phyloP scores from a whole-genome alignment of 2,797 vertebrate species.

The Enteromius treurensis region DNA sequence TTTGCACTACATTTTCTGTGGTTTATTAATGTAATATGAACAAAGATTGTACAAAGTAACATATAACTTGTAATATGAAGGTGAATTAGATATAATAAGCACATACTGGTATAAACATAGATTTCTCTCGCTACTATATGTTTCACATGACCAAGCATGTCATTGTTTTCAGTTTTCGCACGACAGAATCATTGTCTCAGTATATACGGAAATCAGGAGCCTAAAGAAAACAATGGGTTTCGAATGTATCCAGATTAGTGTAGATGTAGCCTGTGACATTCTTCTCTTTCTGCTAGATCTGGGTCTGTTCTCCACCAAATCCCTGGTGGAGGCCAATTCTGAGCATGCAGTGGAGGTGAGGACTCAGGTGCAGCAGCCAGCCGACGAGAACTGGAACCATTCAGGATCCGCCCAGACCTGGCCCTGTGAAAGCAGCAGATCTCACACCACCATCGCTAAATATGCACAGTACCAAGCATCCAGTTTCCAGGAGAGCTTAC shows the following conservation, averaged over 20 bases:
- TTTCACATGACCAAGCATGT: not conserved
- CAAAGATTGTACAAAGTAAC: not conserved
- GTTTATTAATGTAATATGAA: not conserved
- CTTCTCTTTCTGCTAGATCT: slow-evolving; percentile 56
- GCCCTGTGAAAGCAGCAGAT: slow-evolving; percentile 84
- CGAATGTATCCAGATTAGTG: not conserved
- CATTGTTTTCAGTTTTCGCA: not conserved
- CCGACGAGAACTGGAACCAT: slow-evolving; percentile 82
- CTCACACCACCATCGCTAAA: slow-evolving; percentile 84
- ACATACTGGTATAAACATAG: not conserved
- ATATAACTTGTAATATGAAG: not conserved
- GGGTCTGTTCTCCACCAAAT: slow-evolving; percentile 81
- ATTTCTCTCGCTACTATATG: not conserved
- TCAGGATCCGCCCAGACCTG: slow-evolving; percentile 78
- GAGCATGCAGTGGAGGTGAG: slow-evolving; percentile 84
- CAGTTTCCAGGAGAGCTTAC: slow-evolving; percentile 91
- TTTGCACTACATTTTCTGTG: too few relatives aligned
- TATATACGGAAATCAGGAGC: not conserved
- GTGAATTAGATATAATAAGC: not conserved
- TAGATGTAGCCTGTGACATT: not conserved
- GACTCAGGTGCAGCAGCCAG: slow-evolving; percentile 84
- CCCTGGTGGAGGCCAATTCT: slow-evolving; percentile 79
- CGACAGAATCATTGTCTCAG: not conserved
- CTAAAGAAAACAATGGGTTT: not conserved
- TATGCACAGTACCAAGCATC: slow-evolving; percentile 93